phyloP scores from a whole-genome alignment of 2,888 invertebrate species.

The Hemistola chrysoprasaria region DNA sequence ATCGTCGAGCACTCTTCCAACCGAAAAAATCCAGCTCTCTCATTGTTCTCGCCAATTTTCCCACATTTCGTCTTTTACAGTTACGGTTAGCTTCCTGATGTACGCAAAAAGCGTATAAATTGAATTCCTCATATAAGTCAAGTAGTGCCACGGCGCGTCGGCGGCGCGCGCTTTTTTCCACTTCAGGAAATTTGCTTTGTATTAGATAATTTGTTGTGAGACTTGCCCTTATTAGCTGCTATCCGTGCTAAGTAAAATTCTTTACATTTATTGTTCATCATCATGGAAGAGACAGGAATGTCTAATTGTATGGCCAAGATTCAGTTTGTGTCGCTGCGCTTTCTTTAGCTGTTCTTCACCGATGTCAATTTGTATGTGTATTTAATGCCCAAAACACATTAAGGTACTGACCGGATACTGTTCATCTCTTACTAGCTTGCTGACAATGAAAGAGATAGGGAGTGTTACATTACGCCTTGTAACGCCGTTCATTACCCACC shows the following conservation, averaged over 20 bases:
- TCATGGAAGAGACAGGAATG: too few species aligned
- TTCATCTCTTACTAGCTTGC: too few species aligned
- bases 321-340: too few species aligned
- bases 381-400: too few species aligned
- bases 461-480: too few species aligned
- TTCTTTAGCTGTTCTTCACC: too few species aligned
- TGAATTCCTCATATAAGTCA: slow-evolving; percentile 61
- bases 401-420: too few species aligned
- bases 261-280: too few species aligned
- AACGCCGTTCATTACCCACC: too few species aligned
- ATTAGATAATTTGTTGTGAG: slow-evolving; percentile 50
- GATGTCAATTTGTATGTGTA: too few species aligned
- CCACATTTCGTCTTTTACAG: slow-evolving; percentile 79
- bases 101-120: slow-evolving; percentile 73
- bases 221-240: slow-evolving; percentile 19
- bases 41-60: slow-evolving; percentile 72
- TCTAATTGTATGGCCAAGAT: too few species aligned
- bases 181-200: slow-evolving; percentile 47
- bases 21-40: slow-evolving; percentile 74
- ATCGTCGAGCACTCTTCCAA: slow-evolving; percentile 75
- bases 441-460: too few species aligned
- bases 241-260: slow-evolving; percentile 21
- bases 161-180: slow-evolving; percentile 44
- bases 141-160: slow-evolving; percentile 42
- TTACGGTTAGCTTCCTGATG: slow-evolving; percentile 73